Evolutionary conservation across 2,888 invertebrate species (phyloP), one percentile per base, ranked within the genome.

Genomic region (Colletes collaris): DNA sequence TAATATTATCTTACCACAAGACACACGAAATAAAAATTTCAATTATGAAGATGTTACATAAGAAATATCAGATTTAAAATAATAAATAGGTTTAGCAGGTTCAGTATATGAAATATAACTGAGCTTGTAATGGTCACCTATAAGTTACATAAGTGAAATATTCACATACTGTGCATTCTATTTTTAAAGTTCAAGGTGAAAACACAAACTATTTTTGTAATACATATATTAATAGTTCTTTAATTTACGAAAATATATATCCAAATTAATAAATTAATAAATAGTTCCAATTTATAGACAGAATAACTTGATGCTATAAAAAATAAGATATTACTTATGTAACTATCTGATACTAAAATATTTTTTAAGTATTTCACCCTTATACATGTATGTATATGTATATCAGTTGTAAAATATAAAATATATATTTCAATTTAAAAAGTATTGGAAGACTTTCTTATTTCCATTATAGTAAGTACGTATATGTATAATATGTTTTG

Each of bases 381-480:
- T 40, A 50, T 13, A 56, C 27, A 27, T 27, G 27, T 27, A 27
- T 27, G 16, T 16, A 16, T 16, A 16, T 16, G 16, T 16, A 67
- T 49, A 16, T n/a, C 44, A 27, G 52, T 50, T 50, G 49, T 35
- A 60, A 64, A 13, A 63, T 7, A 46, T 66, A 59, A 37, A 52
- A 27, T 56, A 7, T 68, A n/a, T 37, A 58, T 49, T 59, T 40
- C 2, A 16, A 49, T 13, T 67, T 7, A 49, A 27, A 8, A 73
- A n/a, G 16, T 56, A 65, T n/a, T 63, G 66, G 66, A 76, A 71
- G 71, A 79, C 71, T 44, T 65, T 52, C 11, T 35, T 49, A 53
- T 27, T 49, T 44, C 11, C 44, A 40, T 68, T 53, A 62, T 40
- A n/a, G 10, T 35, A 19, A n/a, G 10, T 35, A 19, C 37, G 13